Evolutionary conservation across 2,113 vertebrate species (phyloP), one percentile per base, ranked within the genome.

Genomic region (Cryptotis parvus): DNA sequence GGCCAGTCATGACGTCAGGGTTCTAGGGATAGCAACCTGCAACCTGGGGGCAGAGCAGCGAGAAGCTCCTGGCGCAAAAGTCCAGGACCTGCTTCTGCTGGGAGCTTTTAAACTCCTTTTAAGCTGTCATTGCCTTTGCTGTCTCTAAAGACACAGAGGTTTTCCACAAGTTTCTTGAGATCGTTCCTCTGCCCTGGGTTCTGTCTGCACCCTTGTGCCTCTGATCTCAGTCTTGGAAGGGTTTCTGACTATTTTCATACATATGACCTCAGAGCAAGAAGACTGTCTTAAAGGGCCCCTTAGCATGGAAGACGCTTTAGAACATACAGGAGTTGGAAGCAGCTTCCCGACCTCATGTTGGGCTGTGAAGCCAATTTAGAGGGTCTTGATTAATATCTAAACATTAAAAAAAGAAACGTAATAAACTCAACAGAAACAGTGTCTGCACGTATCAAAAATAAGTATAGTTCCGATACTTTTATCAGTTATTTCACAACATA

Each of bases 201-300:
- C 82, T 84, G 0, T 69, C 43, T 35, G 14, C 24, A 61, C 3
- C 4, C 43, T 24, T 80, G 68, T 74, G 33, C 68, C 15, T 87
- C 41, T 43, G 55, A 24, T 86, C 35, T 91, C 80, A 24, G 78
- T 86, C 35, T 91, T 84, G 24, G 78, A 68, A 75, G 68, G 41
- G 29, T 72, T 88, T 89, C 63, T 65, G 29, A 31, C n/a, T 76
- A 65, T 84, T 88, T 81, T 76, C 26, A 79, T 74, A 52, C 33
- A 52, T 18, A 22, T 63, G 45, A 76, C 80, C 45, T 88, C 82
- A 43, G 49, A 90, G 33, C 31, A 87, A 92, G 16, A 41, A 12
- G 37, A 29, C 24, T 70, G 24, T 58, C 52, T 72, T 65, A 65
- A 65, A 65, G 11, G 49, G 55, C 31, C 29, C 29, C 37, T 33